phyloP scores from a whole-genome alignment of 2,113 vertebrate species.

The Gadus chalcogrammus region DNA sequence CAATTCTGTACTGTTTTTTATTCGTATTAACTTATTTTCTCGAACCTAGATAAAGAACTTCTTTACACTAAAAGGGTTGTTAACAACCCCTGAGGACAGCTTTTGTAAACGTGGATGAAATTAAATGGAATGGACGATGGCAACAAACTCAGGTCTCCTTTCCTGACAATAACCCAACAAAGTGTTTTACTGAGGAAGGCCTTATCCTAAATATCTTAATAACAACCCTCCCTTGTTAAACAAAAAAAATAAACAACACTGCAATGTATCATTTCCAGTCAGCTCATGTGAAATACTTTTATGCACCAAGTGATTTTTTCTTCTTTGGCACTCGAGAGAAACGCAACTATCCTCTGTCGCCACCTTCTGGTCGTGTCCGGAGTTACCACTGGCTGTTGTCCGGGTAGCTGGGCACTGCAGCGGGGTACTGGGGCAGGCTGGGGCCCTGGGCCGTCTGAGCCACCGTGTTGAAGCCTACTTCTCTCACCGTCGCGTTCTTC shows the following conservation, averaged over 20 bases:
- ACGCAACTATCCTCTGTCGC: constrained; percentile 30
- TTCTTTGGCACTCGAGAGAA: constrained; percentile 8
- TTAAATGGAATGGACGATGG: constrained; percentile 41
- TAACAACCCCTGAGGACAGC: too few species aligned
- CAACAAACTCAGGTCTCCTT: constrained; percentile 1
- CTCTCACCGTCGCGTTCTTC: constrained; percentile 79
- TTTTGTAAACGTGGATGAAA: constrained; percentile 46
- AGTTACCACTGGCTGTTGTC: constrained; percentile 73
- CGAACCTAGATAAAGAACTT: too few species aligned
- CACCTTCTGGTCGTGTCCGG: constrained; percentile 37
- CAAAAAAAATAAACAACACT: constrained; percentile 21
- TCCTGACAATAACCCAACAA: not conserved
- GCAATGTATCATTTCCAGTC: constrained; percentile 1
- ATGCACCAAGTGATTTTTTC: constrained; percentile 1
- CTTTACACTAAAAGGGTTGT: too few species aligned
- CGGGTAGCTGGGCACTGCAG: constrained; percentile 86
- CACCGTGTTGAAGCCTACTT: constrained; percentile 82
- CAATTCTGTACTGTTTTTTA: too few species aligned
- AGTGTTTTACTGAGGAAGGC: constrained; percentile 18
- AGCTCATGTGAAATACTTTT: constrained; percentile 7
- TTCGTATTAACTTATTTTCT: too few species aligned
- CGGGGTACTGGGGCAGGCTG: constrained; percentile 89
- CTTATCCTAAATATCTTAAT: not conserved
- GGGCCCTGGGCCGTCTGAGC: constrained; percentile 75
- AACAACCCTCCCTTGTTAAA: not conserved